phyloP scores from a whole-genome alignment of 2,797 vertebrate genomes.

The Poeciliopsis paucimaculata region DNA sequence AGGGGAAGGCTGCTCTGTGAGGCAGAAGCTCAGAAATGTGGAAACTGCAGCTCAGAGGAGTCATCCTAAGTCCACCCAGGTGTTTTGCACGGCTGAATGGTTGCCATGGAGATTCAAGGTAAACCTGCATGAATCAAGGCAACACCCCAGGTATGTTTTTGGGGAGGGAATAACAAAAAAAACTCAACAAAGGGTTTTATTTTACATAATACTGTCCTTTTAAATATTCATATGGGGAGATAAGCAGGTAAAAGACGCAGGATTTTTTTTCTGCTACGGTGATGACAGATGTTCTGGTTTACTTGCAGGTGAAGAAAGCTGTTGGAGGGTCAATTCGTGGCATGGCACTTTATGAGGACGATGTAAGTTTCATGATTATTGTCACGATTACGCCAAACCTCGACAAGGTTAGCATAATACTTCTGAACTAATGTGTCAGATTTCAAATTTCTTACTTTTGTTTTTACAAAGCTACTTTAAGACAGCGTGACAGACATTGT shows the following conservation, averaged over 20 bases:
- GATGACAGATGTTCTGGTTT: not conserved
- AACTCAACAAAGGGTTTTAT: too few relatives aligned
- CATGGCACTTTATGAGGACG: constrained; percentile 95
- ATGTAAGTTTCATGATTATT: constrained; percentile 75
- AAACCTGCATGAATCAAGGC: too few relatives aligned
- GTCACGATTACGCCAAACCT: too few relatives aligned
- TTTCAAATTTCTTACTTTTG: not conserved
- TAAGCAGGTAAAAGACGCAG: not conserved
- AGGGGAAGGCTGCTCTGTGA: too few relatives aligned
- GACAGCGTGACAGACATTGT: not conserved
- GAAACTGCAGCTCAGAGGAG: too few relatives aligned
- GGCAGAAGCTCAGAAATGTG: too few relatives aligned
- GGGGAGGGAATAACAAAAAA: too few relatives aligned
- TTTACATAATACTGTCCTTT: too few relatives aligned
- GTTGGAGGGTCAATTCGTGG: constrained; percentile 86
- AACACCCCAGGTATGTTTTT: too few relatives aligned
- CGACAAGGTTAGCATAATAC: not conserved
- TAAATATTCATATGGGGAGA: not conserved
- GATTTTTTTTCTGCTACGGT: not conserved
- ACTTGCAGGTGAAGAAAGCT: constrained; percentile 87
- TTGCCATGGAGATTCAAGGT: too few relatives aligned
- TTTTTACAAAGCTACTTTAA: not conserved
- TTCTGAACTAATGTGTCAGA: not conserved
- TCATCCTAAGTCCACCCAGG: too few relatives aligned
- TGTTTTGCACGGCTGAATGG: too few relatives aligned